Percentiles rank a stretch among this genome's conserved stretches.
Evolutionary conservation across 2,113 vertebrate species (phyloP).

Genomic region (Spermophilus dauricus): DNA sequence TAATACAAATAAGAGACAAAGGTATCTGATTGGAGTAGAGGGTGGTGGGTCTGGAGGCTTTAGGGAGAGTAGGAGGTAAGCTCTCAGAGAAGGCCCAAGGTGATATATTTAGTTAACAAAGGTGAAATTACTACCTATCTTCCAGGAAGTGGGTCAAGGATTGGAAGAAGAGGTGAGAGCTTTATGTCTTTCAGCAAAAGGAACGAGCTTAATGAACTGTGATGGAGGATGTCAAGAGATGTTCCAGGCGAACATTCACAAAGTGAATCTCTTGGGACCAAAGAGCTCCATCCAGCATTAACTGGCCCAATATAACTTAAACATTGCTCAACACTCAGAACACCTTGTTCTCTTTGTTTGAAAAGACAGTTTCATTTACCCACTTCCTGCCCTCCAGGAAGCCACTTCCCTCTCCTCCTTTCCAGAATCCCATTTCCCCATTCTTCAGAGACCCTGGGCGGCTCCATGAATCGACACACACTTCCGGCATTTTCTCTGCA

Average conservation of each 20-base stretch:
- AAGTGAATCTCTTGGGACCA: background rate
- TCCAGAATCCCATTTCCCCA: background rate
- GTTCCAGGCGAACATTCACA: background rate
- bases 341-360: background rate
- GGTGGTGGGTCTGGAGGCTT: background rate
- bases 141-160: slow-evolving; percentile 55
- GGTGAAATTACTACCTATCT: background rate
- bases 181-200: slow-evolving; percentile 21
- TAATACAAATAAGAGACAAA: background rate
- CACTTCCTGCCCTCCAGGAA: background rate
- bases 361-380: background rate
- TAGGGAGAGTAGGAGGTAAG: background rate
- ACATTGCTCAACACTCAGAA: background rate
- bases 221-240: background rate
- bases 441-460: background rate
- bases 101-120: slow-evolving; percentile 3
- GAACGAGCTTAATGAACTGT: background rate
- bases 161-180: slow-evolving; percentile 22
- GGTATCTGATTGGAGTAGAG: background rate
- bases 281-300: background rate
- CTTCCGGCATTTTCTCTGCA: background rate
- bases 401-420: background rate
- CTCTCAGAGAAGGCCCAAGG: background rate
- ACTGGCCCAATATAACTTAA: background rate
- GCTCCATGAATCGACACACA: background rate